These are phyloP conservation scores for Petrocephalus schoutedeni DNA, from an alignment of 2,797 vertebrate species.

Conservation along the genomic window DNA sequence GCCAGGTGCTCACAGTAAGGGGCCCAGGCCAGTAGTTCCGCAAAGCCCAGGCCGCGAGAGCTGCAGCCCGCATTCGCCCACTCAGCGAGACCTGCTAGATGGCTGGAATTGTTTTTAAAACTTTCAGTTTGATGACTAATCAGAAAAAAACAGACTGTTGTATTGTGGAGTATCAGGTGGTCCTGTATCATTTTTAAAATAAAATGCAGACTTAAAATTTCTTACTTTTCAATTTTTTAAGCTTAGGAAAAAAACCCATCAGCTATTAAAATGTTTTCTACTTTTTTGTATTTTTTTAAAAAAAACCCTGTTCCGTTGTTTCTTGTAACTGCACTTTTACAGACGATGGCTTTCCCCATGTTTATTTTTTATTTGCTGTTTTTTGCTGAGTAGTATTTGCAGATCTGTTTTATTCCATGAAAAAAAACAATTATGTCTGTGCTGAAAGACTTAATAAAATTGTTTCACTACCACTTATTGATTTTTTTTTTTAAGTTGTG, in stretches of 20 bases:
- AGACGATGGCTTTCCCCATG: constrained; percentile 48
- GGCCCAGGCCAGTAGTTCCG: constrained; percentile 31
- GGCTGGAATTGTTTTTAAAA: constrained; percentile 33
- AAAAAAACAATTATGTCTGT: constrained; percentile 73
- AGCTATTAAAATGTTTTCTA: constrained; percentile 68
- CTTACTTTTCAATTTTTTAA: constrained; percentile 50
- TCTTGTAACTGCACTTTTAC: constrained; percentile 82
- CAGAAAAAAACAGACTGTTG: constrained; percentile 42
- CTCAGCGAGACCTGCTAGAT: constrained; percentile 48
- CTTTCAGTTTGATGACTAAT: constrained; percentile 26
- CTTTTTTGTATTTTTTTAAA: constrained; percentile 72
- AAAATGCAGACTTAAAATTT: constrained; percentile 52
- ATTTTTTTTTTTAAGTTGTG: constrained; percentile 30
- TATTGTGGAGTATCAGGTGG: constrained; percentile 34
- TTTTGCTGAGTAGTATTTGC: constrained; percentile 70
- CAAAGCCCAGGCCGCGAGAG: background rate
- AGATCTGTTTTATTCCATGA: constrained; percentile 92
- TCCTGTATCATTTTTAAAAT: constrained; percentile 39
- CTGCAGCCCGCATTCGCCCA: constrained; percentile 23
- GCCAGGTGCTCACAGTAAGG: constrained; percentile 53
- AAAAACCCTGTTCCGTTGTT: constrained; percentile 65
- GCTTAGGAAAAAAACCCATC: constrained; percentile 73
- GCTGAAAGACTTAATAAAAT: constrained; percentile 95
- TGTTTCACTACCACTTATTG: constrained; percentile 62
- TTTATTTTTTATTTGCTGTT: constrained; percentile 45